Conservation (phyloP, 1,140 invertebrate genomes). For the Paraescarpia echinospica region DNA sequence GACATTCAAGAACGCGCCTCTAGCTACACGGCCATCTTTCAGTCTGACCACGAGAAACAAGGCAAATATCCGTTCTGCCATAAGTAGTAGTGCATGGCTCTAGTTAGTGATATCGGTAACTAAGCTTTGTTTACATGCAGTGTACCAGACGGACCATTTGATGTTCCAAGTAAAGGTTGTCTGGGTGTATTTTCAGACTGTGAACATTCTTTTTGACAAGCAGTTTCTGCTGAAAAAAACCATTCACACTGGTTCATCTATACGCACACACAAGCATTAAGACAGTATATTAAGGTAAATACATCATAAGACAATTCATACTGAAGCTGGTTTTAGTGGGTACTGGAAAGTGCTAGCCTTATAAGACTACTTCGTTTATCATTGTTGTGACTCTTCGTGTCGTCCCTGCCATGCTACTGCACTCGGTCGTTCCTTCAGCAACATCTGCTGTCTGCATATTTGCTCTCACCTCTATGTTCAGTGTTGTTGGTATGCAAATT, state of each 20-base stretch:
- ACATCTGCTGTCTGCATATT: not conserved
- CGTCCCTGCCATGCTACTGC: not conserved
- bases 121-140: not conserved
- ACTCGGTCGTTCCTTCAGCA: not conserved
- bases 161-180: not conserved
- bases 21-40: slow-evolving; percentile 12
- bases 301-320: not conserved
- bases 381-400: not conserved
- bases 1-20: not conserved
- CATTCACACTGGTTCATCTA: not conserved
- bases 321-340: not conserved
- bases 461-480: not conserved
- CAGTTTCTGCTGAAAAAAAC: not conserved
- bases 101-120: not conserved
- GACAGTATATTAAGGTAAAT: not conserved
- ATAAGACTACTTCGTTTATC: not conserved
- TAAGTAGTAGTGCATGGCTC: not conserved
- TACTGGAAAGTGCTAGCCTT: not conserved
- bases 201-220: not conserved
- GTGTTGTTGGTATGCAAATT: not conserved
- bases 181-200: not conserved
- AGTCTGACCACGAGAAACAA: slow-evolving; percentile 14
- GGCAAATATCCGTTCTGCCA: slow-evolving; percentile 2
- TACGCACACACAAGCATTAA: not conserved
- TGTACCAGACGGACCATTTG: not conserved